Evolutionary conservation across 2,113 vertebrate genomes (phyloP).

Genomic region (Oreocharis arfaki): DNA sequence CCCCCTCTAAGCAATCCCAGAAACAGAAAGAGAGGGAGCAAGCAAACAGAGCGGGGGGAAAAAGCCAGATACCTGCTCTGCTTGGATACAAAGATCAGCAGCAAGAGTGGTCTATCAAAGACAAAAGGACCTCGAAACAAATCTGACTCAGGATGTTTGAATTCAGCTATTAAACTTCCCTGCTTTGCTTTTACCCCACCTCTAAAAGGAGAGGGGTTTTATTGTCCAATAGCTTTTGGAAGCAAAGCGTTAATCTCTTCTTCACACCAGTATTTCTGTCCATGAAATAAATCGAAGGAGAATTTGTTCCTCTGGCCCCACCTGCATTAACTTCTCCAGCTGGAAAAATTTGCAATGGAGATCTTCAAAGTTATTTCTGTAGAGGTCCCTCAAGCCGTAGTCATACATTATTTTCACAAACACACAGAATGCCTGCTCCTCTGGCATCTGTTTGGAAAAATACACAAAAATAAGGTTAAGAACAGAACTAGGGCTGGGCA

Average conservation of each 20-base stretch:
- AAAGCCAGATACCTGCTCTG: neutral
- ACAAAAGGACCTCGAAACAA: neutral
- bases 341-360: slow-evolving; percentile 99
- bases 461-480: neutral
- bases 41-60: neutral
- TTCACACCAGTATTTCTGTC: neutral
- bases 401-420: slow-evolving; percentile 97
- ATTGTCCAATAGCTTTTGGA: neutral
- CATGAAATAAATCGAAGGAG: neutral
- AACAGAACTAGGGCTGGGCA: neutral
- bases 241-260: neutral
- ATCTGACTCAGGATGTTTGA: neutral
- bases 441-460: slow-evolving; percentile 87
- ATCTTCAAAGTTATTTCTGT: slow-evolving; percentile 98
- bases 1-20: neutral
- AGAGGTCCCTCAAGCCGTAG: slow-evolving; percentile 90
- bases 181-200: neutral
- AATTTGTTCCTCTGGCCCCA: slow-evolving; percentile 47
- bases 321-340: slow-evolving; percentile 93
- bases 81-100: neutral
- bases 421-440: slow-evolving; percentile 97
- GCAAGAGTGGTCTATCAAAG: neutral
- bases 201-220: neutral
- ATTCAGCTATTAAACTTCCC: neutral
- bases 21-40: neutral